Evolutionary conservation across 2,888 invertebrate species (phyloP), one percentile per base, ranked within the genome.

Genomic region (Sclerodermus sp.): DNA sequence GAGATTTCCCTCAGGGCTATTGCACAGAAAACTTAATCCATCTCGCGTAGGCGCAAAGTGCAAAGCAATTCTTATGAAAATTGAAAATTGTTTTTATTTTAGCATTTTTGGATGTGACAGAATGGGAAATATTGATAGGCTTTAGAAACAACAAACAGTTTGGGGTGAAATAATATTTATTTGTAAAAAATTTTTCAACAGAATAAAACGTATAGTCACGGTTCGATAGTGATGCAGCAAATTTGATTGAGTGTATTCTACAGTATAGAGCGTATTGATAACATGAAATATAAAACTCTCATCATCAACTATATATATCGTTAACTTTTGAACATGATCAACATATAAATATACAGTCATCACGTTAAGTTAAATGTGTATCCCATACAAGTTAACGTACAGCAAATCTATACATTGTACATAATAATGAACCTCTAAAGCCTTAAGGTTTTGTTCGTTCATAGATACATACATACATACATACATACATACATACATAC

Each of bases 221-320:
- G 51, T 47, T 62, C 42, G 55, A 60, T 51, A 55, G 55, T 65
- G 63, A 62, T 62, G 57, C 57, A 64, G 54, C 56, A 51, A 64
- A 55, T 62, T 58, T 51, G 49, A 55, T 59, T 55, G 46, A 53
- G 51, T 63, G 50, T 58, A 49, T 60, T 58, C 57, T 48, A 56
- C 49, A 56, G 55, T 61, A 59, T 54, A 66, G 49, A 62, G 59
- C 59, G 61, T 64, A 60, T 62, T 61, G 55, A n/a, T 67, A 76
- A 76, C 75, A 73, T 73, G 74, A 70, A 73, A 76, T 76, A 76
- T 74, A 76, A 76, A 76, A 76, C 71, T 71, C 64, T 73, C 67
- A 76, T 70, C 64, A 67, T 73, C 68, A 74, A 76, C 73, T 72
- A 71, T 23, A 61, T 60, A 65, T 68, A 62, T 64, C 39, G 15